Conservation (phyloP, 1,140 invertebrate species). For the Cataglyphis hispanica region DNA sequence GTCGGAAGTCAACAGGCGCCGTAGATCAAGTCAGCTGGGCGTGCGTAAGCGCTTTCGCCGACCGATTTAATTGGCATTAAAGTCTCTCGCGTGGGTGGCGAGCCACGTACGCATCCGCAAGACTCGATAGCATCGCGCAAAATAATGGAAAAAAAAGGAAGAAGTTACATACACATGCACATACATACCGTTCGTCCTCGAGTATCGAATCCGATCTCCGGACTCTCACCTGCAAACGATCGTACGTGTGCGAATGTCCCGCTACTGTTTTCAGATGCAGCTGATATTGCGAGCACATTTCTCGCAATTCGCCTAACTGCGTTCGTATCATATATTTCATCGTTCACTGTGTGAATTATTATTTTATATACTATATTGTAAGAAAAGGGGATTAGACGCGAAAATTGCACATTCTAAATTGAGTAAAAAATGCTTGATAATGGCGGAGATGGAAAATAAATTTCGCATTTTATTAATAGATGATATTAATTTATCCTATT, state of each 20-base stretch:
- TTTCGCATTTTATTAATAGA: slow-evolving; percentile 2
- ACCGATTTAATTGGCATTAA: slow-evolving; percentile 68
- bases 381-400: neutral
- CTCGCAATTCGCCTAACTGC: slow-evolving; percentile 1
- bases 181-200: slow-evolving; percentile 49
- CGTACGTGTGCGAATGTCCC: neutral
- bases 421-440: neutral
- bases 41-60: slow-evolving; percentile 66
- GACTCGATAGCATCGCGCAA: slow-evolving; percentile 42
- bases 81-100: slow-evolving; percentile 57
- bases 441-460: slow-evolving; percentile 6
- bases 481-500: neutral
- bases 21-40: slow-evolving; percentile 54
- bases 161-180: neutral
- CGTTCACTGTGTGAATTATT: neutral
- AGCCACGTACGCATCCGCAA: slow-evolving; percentile 35
- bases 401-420: slow-evolving; percentile 21
- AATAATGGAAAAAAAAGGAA: slow-evolving; percentile 15
- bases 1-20: slow-evolving; percentile 43
- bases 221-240: slow-evolving; percentile 1
- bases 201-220: slow-evolving; percentile 62
- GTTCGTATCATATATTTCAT: neutral
- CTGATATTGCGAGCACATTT: neutral
- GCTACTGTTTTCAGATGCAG: slow-evolving; percentile 24
- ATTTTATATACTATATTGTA: slow-evolving; percentile 11